phyloP scores from a whole-genome alignment of 2,888 invertebrate genomes.

The Philereme vetulata region DNA sequence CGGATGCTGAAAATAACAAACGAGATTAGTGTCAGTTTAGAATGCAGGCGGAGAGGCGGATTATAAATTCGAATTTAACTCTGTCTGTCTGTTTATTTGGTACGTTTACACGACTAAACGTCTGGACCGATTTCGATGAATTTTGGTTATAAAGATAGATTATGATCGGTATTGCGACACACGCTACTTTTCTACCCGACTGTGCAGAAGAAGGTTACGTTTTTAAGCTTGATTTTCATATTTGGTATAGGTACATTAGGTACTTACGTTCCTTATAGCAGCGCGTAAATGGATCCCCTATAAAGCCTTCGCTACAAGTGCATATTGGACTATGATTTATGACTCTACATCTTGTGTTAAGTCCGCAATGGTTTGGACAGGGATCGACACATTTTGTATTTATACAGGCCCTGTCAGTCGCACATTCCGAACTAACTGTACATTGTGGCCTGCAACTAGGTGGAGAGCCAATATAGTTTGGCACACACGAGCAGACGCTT shows the following conservation, averaged over 20 bases:
- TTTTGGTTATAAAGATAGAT: too few relatives aligned
- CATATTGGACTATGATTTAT: slow-evolving; percentile 92
- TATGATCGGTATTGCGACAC: too few relatives aligned
- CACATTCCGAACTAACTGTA: slow-evolving; percentile 90
- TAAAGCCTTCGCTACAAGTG: slow-evolving; percentile 84
- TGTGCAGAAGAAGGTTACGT: too few relatives aligned
- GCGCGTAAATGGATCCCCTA: slow-evolving; percentile 88
- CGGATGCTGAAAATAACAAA: slow-evolving; percentile 51
- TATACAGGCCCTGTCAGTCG: slow-evolving; percentile 88
- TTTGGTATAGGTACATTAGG: neutral
- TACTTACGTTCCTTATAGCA: slow-evolving; percentile 83
- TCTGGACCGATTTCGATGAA: too few relatives aligned
- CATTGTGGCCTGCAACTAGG: slow-evolving; percentile 92
- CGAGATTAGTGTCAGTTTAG: slow-evolving; percentile 9
- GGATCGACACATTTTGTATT: slow-evolving; percentile 91
- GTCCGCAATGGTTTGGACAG: slow-evolving; percentile 88
- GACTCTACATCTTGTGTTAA: slow-evolving; percentile 88
- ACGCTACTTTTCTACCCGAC: too few relatives aligned
- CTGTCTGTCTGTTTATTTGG: too few relatives aligned
- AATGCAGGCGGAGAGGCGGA: neutral
- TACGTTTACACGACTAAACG: too few relatives aligned
- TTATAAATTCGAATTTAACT: neutral
- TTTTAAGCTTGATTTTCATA: too few relatives aligned
- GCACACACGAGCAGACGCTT: slow-evolving; percentile 90
- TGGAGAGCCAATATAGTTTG: slow-evolving; percentile 88